Evolutionary conservation across 2,888 invertebrate species (phyloP).

Genomic region (Sarcophaga rosellei): DNA sequence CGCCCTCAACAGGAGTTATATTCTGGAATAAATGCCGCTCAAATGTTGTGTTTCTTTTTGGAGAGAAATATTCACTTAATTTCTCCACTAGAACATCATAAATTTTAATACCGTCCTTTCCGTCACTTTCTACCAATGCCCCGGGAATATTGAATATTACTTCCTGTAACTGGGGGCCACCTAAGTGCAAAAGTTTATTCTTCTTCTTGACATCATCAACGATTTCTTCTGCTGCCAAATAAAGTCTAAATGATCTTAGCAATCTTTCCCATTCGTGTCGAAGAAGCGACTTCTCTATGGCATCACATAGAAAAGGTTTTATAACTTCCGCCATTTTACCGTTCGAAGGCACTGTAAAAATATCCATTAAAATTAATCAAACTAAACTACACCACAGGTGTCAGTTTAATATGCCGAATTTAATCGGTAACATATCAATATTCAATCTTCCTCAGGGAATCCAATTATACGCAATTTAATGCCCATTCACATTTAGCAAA

Average conservation of each 20-base stretch:
- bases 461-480: conserved; percentile 27
- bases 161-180: conserved; percentile 4
- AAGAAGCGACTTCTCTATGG: conserved; percentile 64
- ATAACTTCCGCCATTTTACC: conserved; percentile 43
- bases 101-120: conserved; percentile 39
- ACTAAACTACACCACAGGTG: conserved; percentile 23
- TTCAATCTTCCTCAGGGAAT: conserved; percentile 2
- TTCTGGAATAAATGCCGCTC: conserved; percentile 74
- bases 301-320: conserved; percentile 63
- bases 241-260: conserved; percentile 55
- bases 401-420: conserved; percentile 31
- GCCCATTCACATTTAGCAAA: neutral
- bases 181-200: conserved; percentile 61
- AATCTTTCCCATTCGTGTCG: conserved; percentile 64
- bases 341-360: conserved; percentile 22
- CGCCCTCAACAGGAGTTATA: conserved; percentile 63
- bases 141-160: conserved; percentile 35
- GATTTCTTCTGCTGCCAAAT: conserved; percentile 62
- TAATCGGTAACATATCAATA: conserved; percentile 40
- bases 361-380: conserved; percentile 19
- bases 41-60: conserved; percentile 68
- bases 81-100: conserved; percentile 64
- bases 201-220: conserved; percentile 49
- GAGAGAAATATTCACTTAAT: conserved; percentile 66
- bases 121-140: conserved; percentile 2